phyloP scores from a whole-genome alignment of 2,797 vertebrate genomes.

The Cossypha niveicapilla region DNA sequence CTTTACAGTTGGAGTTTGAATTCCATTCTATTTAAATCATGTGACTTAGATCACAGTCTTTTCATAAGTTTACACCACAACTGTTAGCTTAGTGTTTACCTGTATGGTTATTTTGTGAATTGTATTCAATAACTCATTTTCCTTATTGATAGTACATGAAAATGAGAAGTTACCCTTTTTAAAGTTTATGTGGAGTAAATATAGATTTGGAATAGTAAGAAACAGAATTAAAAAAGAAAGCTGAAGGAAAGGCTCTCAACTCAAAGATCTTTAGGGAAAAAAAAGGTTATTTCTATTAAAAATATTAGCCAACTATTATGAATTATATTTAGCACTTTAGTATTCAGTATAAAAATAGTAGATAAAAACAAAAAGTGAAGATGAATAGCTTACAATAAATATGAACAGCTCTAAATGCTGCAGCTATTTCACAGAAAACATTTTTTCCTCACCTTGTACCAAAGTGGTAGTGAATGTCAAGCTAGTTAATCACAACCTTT shows the following conservation, averaged over 20 bases:
- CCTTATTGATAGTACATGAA: not conserved
- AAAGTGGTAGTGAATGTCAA: slow-evolving; percentile 33
- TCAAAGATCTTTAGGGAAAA: not conserved
- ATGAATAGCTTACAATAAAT: not conserved
- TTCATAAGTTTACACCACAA: not conserved
- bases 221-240: not conserved
- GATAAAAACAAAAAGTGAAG: not conserved
- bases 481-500: not conserved
- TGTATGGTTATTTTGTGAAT: not conserved
- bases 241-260: not conserved
- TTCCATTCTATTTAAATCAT: not conserved
- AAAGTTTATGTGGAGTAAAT: not conserved
- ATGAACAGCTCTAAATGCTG: not conserved
- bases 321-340: not conserved
- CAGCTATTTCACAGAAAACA: not conserved
- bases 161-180: not conserved
- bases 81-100: not conserved
- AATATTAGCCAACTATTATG: not conserved
- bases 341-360: not conserved
- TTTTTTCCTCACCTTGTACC: not conserved
- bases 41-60: not conserved
- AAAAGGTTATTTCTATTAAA: not conserved
- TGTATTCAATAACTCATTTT: not conserved
- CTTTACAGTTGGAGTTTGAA: not conserved
- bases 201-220: not conserved